A percentile compares a stretch with the other conserved stretches of the same genome.
These are phyloP conservation scores for Macrobrachium nipponense DNA, from an alignment of 1,140 invertebrate genomes.

Conservation along the genomic window DNA sequence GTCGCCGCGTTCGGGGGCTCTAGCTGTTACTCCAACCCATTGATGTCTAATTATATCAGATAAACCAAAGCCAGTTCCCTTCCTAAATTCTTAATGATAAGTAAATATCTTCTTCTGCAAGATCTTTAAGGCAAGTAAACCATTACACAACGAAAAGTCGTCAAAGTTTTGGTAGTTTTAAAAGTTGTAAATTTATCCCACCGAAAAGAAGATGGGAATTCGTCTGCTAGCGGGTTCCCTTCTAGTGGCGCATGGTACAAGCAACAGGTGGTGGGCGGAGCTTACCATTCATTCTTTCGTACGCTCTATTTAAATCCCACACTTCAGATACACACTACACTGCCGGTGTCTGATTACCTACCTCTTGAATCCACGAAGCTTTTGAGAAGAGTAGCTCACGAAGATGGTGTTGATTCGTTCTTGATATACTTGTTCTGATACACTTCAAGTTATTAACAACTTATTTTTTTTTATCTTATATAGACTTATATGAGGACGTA, in stretches of 20 bases:
- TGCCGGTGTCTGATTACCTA: neutral
- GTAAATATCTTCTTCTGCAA: too few species aligned
- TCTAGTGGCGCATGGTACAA: conserved; percentile 23
- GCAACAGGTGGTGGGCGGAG: conserved; percentile 51
- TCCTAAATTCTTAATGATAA: too few species aligned
- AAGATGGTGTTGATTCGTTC: neutral
- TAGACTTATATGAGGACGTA: too few species aligned
- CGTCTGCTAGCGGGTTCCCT: conserved; percentile 40
- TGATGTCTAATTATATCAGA: too few species aligned
- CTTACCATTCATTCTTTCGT: conserved; percentile 30
- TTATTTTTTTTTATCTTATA: too few species aligned
- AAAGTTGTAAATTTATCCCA: neutral
- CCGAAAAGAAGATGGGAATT: conserved; percentile 25
- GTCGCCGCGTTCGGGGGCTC: conserved; percentile 29
- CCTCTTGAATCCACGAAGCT: neutral
- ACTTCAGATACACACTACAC: too few species aligned
- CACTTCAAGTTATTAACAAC: too few species aligned
- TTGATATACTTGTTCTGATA: too few species aligned
- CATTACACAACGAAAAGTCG: too few species aligned
- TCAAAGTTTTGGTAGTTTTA: conserved; percentile 40
- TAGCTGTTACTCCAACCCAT: neutral
- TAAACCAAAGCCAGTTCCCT: too few species aligned
- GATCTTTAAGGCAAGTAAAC: too few species aligned
- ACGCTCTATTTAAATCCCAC: conserved; percentile 26
- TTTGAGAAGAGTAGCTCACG: neutral